phyloP scores from a whole-genome alignment of 2,797 vertebrate genomes.

The Artibeus lituratus region DNA sequence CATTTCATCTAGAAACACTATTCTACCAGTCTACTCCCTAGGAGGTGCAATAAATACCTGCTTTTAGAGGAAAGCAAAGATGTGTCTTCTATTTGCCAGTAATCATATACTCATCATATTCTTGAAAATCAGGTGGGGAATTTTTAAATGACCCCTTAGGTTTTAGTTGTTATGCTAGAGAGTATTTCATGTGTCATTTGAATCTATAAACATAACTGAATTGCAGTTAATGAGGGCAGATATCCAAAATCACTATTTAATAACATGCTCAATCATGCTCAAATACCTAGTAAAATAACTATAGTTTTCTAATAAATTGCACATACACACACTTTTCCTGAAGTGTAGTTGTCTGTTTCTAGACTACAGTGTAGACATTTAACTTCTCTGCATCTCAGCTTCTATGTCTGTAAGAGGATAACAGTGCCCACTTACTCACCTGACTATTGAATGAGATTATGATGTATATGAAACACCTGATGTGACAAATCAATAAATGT shows the following conservation, averaged over 20 bases:
- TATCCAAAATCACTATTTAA: slow-evolving; percentile 3
- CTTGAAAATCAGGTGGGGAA: background rate
- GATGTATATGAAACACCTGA: background rate
- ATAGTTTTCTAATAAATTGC: background rate
- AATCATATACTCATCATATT: background rate
- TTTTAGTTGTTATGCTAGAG: background rate
- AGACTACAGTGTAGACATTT: background rate
- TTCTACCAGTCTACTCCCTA: background rate
- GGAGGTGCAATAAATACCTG: background rate
- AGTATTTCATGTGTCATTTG: background rate
- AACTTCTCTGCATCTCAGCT: background rate
- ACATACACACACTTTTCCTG: background rate
- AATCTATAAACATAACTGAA: background rate
- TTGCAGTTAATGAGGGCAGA: background rate
- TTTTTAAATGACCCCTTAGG: background rate
- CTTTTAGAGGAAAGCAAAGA: background rate
- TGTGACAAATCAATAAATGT: background rate
- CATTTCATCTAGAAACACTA: slow-evolving; percentile 50
- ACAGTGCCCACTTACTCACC: background rate
- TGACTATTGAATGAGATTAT: background rate
- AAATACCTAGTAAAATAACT: background rate
- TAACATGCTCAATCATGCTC: no score
- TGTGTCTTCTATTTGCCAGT: background rate
- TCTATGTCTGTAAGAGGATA: background rate
- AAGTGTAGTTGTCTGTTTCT: background rate